Base-by-base conservation (phyloP, 2,888 invertebrate species). In the Ellobium chinense region DNA sequence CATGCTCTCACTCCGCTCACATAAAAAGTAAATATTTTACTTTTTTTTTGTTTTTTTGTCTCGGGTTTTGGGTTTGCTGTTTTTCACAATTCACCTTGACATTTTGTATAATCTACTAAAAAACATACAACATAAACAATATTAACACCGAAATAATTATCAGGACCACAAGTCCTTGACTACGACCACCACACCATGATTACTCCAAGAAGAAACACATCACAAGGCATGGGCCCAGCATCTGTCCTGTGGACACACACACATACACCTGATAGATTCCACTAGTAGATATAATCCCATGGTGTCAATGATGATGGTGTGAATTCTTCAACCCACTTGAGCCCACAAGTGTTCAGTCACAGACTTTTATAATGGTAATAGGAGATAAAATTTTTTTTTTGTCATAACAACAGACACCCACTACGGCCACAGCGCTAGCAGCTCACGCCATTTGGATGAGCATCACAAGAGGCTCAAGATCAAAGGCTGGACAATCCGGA, bases 401-500 rank as follows among this genome's bases (percentile, higher is more conserved):
- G n/a, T n/a, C n/a, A n/a, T 5, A 65, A 75, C 62, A 63, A 34
- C 54, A 76, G 21, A 76, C 54, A 66, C 56, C n/a, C 36, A 27
- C 39, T 36, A 74, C 14, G 54, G 18, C 39, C 24, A 74, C 14
- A 56, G 34, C 27, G 31, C 56, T 36, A 29, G 66, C 66, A 76
- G 66, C 36, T 31, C 31, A 34, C n/a, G n/a, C n/a, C n/a, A n/a
- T n/a, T n/a, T n/a, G n/a, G 12, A 58, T 21, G 54, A 66, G 66
- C 76, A 66, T n/a, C 31, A 73, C 14, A 37, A 18, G 29, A 27
- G 29, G 72, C 72, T 39, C 63, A 74, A 31, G 78, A 78, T 78
- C 78, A 78, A 72, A 78, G 78, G 46, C 46, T 62, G 37, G 78
- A 78, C 36, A 77, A 68, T 21, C 66, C 77, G 27, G 68, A 68